These are phyloP conservation scores for Typhlomys cinereus DNA, from an alignment of 2,113 vertebrate genomes.

Conservation along the genomic window DNA sequence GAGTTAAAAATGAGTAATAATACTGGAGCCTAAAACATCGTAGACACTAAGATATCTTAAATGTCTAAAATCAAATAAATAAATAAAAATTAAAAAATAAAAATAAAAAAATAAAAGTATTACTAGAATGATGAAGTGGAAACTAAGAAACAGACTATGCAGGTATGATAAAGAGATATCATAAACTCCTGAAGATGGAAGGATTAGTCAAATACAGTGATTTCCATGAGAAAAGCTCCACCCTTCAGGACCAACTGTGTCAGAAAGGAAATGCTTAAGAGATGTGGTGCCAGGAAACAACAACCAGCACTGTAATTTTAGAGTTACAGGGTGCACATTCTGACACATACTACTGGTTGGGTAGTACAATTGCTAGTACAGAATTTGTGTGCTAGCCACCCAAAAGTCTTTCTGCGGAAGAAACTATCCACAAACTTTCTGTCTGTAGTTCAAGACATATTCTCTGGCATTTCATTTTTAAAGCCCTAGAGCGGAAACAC, in stretches of 20 bases:
- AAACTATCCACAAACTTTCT: background rate
- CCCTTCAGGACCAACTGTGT: background rate
- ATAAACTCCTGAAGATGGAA: background rate
- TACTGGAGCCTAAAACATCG: background rate
- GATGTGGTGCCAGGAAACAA: background rate
- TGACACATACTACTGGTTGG: background rate
- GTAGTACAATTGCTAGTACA: background rate
- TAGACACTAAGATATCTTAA: background rate
- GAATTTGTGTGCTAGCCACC: background rate
- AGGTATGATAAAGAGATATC: background rate
- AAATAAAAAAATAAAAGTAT: background rate
- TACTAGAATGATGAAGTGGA: background rate
- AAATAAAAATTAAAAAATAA: background rate
- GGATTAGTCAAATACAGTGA: background rate
- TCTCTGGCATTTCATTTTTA: background rate
- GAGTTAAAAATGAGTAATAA: background rate
- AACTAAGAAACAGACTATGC: conserved; percentile 8
- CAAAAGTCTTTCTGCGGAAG: background rate
- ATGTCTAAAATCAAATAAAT: too few species aligned
- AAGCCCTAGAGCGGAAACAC: background rate
- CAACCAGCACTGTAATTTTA: background rate
- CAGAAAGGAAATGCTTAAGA: background rate
- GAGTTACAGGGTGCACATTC: background rate
- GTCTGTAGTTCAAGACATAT: background rate
- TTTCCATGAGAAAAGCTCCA: background rate